These are phyloP conservation scores for Apogon hyalosoma DNA, from an alignment of 2,797 vertebrate species.

Conservation along the genomic window DNA sequence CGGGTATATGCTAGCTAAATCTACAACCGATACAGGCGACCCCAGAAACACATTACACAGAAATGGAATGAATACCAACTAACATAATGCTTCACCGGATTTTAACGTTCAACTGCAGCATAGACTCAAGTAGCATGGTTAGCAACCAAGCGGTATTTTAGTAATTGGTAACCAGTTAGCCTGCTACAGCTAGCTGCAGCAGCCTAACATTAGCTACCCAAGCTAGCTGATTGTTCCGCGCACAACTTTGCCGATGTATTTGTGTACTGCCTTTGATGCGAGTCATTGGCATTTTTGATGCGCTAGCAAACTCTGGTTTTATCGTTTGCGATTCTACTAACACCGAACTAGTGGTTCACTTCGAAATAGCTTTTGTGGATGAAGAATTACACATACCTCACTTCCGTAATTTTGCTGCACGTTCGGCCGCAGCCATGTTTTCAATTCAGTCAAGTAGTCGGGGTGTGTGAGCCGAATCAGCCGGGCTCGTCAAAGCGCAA, in stretches of 20 bases:
- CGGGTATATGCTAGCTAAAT: slow-evolving; percentile 45
- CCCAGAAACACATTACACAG: background rate
- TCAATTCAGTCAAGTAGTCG: slow-evolving; percentile 78
- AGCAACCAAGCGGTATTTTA: slow-evolving; percentile 42
- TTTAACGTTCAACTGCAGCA: slow-evolving; percentile 19
- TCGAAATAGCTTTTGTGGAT: slow-evolving; percentile 73
- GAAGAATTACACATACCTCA: slow-evolving; percentile 87
- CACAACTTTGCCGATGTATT: slow-evolving; percentile 82
- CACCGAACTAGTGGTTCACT: slow-evolving; percentile 41
- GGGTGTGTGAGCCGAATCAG: slow-evolving; percentile 80
- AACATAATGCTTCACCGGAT: slow-evolving; percentile 22
- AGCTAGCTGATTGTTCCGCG: slow-evolving; percentile 83
- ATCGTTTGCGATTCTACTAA: slow-evolving; percentile 22
- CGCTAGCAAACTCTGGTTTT: slow-evolving; percentile 37
- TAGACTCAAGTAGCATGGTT: slow-evolving; percentile 47
- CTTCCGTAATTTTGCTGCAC: slow-evolving; percentile 88
- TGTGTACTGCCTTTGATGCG: slow-evolving; percentile 48
- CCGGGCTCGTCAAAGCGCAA: slow-evolving; percentile 74
- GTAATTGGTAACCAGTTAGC: slow-evolving; percentile 61
- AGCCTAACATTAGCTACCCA: slow-evolving; percentile 56
- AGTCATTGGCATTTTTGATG: slow-evolving; percentile 26
- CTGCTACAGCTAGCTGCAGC: slow-evolving; percentile 52
- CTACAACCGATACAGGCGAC: background rate
- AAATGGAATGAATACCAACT: background rate
- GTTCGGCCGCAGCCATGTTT: slow-evolving; percentile 89